Percentiles rank a stretch among this genome's conserved stretches.
Evolutionary conservation across 2,888 invertebrate species (phyloP).

Genomic region (Formica aserva): DNA sequence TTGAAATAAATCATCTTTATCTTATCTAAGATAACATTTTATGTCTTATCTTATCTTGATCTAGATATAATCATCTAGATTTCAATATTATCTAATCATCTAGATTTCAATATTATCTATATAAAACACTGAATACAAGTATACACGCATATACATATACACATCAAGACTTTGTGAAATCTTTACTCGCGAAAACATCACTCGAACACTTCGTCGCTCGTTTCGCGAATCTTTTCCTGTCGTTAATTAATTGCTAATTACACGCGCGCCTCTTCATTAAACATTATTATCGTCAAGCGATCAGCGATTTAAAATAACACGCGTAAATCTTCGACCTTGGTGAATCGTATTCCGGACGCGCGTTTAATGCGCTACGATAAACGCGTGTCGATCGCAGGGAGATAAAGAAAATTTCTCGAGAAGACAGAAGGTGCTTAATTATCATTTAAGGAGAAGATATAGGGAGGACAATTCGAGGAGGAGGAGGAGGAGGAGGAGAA

Average conservation of each 20-base stretch:
- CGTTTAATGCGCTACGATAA: background rate
- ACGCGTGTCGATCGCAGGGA: constrained; percentile 34
- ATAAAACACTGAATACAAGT: too few species aligned
- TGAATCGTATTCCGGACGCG: background rate
- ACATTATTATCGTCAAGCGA: background rate
- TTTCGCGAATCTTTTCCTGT: background rate
- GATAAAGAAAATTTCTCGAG: constrained; percentile 35
- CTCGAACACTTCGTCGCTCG: background rate
- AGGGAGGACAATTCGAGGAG: constrained; percentile 28
- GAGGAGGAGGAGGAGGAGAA: background rate
- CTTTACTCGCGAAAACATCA: background rate
- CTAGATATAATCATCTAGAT: too few species aligned
- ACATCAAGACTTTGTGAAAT: too few species aligned
- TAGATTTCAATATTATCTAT: too few species aligned
- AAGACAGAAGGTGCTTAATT: constrained; percentile 42
- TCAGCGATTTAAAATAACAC: constrained; percentile 6
- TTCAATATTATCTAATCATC: too few species aligned
- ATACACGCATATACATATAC: too few species aligned
- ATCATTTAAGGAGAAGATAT: constrained; percentile 45
- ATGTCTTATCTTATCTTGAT: too few species aligned
- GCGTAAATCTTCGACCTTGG: constrained; percentile 6
- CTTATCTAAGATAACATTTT: too few species aligned
- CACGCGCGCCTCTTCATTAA: background rate
- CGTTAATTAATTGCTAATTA: background rate
- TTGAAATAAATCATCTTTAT: too few species aligned